Base-by-base conservation (phyloP, 2,797 vertebrate genomes). In the Pteropus rufus region DNA sequence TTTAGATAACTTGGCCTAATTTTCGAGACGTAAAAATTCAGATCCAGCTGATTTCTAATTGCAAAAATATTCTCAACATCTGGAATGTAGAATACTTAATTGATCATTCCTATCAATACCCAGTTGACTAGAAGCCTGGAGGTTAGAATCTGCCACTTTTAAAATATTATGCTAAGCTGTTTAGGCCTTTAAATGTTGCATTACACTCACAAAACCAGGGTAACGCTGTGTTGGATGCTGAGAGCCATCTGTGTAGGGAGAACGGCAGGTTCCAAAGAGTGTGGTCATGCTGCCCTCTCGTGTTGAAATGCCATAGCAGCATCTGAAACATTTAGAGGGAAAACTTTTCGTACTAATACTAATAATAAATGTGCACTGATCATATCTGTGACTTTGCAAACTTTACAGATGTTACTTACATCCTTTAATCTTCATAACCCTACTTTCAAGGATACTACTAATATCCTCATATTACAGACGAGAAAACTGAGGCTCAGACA, bases 61-160 rank as follows among this genome's bases (percentile, higher is more conserved):
- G 93, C 87, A 96, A 84, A 86, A 95, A 79, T 84, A 96, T 75
- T 96, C 92, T 95, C 89, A 97, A 91, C 95, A 97, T 97, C 96
- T 97, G 85, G 94, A 90, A 83, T 41, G 23, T 26, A 73, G 85
- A 96, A 91, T 64, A 62, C 62, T 95, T 96, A 93, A 95, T 84
- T 86, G 92, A 93, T 95, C 46, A 34, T 89, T 95, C 82, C 83
- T 94, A 85, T 89, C 19, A 18, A 91, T 87, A 94, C 19, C 41
- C 80, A 73, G 90, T 64, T 96, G 95, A 94, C 83, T 34, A 93
- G 73, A 96, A 96, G 60, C 92, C 97, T 97, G 82, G 92, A 94
- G 95, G 95, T 96, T 95, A 97, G 81, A 96, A 90, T 46, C 65
- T 89, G 86, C 67, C 97, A 89, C 80, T 92, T 96, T 81, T 91